These are phyloP conservation scores for Edolisoma coerulescens DNA, from an alignment of 2,113 vertebrate genomes.

Conservation along the genomic window DNA sequence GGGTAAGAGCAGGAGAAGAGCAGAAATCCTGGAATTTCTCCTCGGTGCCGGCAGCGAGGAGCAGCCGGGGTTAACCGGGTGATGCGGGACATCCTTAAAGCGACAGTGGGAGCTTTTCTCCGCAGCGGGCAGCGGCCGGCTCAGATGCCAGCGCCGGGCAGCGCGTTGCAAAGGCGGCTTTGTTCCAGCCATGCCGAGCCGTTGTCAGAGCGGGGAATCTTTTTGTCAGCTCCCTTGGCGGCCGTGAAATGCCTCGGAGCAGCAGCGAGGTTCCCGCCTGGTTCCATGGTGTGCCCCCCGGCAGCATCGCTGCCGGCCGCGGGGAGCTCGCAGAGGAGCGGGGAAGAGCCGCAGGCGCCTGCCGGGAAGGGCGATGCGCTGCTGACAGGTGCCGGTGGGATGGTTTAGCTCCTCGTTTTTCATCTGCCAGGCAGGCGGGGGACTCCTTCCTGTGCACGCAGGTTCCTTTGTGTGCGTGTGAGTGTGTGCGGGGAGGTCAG, in stretches of 20 bases:
- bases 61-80: slow-evolving; percentile 45
- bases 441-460: background rate
- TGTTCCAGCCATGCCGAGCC: slow-evolving; percentile 49
- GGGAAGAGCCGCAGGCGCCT: background rate
- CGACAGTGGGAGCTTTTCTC: slow-evolving; percentile 51
- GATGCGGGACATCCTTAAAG: slow-evolving; percentile 70
- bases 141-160: slow-evolving; percentile 60
- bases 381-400: background rate
- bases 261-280: background rate
- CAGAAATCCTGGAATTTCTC: background rate
- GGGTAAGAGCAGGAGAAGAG: background rate
- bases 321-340: background rate
- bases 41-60: background rate
- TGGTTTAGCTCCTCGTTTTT: background rate
- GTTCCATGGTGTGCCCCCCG: background rate
- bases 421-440: background rate
- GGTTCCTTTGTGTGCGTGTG: background rate
- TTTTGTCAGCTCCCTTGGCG: background rate
- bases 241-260: slow-evolving; percentile 5
- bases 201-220: slow-evolving; percentile 50
- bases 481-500: background rate
- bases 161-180: slow-evolving; percentile 57
- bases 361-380: background rate
- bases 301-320: background rate
- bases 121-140: slow-evolving; percentile 46